These are phyloP conservation scores for Brachylomia viminalis DNA, from an alignment of 2,888 invertebrate genomes.

Conservation along the genomic window DNA sequence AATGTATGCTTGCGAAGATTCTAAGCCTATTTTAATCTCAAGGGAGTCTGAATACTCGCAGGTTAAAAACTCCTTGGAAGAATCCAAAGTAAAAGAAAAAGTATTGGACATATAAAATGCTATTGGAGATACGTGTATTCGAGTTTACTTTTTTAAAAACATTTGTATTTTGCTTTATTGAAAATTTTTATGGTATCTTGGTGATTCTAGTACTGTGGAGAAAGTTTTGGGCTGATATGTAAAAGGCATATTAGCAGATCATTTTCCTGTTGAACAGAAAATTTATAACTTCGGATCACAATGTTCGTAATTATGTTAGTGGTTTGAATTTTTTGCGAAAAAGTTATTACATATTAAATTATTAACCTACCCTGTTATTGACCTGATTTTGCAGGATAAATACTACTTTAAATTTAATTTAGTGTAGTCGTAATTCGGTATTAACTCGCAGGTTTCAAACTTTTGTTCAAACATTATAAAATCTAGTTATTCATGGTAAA, in stretches of 20 bases:
- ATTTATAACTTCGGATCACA: neutral
- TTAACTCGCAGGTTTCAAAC: neutral
- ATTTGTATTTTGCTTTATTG: too few species aligned
- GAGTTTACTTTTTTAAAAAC: conserved; percentile 26
- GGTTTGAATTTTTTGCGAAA: neutral
- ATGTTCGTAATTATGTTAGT: neutral
- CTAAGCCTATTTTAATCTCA: conserved; percentile 41
- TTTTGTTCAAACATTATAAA: neutral
- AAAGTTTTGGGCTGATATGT: conserved; percentile 26
- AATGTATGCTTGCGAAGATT: conserved; percentile 24
- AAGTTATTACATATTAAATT: neutral
- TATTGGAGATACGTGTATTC: conserved; percentile 56
- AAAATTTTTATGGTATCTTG: conserved; percentile 31
- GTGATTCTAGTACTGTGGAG: conserved; percentile 1
- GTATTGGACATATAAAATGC: conserved; percentile 52
- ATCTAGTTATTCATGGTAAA: neutral
- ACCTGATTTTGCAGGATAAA: neutral
- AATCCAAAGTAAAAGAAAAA: conserved; percentile 64
- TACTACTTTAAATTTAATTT: neutral
- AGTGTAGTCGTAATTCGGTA: neutral
- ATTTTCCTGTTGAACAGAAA: conserved; percentile 17
- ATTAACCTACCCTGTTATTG: neutral
- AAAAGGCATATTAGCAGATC: conserved; percentile 5
- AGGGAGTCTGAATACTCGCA: conserved; percentile 24
- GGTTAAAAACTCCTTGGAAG: conserved; percentile 38